Evolutionary conservation across 1,140 invertebrate genomes (phyloP).

Genomic region (Mizuhopecten yessoensis): DNA sequence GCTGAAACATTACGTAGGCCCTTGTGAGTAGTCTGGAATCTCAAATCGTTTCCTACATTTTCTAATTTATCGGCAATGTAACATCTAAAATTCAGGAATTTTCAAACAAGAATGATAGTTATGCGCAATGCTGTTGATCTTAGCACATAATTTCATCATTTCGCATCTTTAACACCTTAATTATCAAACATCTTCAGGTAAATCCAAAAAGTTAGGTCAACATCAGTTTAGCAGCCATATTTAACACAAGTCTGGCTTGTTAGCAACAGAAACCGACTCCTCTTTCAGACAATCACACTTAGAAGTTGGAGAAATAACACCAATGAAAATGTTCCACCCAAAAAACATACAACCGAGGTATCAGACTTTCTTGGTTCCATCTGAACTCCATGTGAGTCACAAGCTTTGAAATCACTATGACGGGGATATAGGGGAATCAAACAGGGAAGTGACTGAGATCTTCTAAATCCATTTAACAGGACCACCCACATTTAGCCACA

Average conservation of each 20-base stretch:
- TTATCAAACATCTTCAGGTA: not conserved
- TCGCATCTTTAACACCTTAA: not conserved
- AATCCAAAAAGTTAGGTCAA: not conserved
- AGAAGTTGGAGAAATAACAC: slow-evolving; percentile 29
- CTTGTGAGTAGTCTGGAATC: not conserved
- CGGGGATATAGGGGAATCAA: not conserved
- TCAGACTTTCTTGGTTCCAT: slow-evolving; percentile 38
- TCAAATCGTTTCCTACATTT: not conserved
- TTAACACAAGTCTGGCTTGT: not conserved
- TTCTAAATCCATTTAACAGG: slow-evolving; percentile 12
- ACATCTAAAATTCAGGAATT: not conserved
- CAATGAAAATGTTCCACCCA: slow-evolving; percentile 32
- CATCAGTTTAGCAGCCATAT: not conserved
- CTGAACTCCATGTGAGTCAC: slow-evolving; percentile 31
- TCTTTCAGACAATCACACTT: slow-evolving; percentile 28
- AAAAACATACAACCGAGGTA: not conserved
- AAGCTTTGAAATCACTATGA: slow-evolving; percentile 27
- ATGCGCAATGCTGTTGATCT: not conserved
- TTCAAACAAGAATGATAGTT: not conserved
- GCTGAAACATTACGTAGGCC: not conserved
- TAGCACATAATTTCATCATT: not conserved
- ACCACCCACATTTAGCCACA: slow-evolving; percentile 8
- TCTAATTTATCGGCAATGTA: not conserved
- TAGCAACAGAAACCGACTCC: not conserved
- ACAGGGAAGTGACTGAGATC: not conserved